Evolutionary conservation across 1,140 invertebrate species (phyloP), one percentile per base, ranked within the genome.

Genomic region (Lasaia peninsularis): DNA sequence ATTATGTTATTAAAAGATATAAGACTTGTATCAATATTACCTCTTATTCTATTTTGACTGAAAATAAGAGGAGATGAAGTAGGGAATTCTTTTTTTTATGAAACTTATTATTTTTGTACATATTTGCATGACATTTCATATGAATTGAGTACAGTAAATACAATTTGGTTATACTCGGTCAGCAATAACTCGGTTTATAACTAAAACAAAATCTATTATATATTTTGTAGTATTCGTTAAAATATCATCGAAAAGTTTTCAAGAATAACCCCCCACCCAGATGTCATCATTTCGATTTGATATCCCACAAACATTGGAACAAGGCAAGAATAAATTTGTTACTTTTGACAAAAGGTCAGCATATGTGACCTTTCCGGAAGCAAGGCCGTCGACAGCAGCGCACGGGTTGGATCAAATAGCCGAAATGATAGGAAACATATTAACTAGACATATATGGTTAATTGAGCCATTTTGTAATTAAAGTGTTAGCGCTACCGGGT

Each of bases 311-410:
- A 67, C 62, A 63, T 71, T 60, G 56, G 59, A 62, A 69, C 58
- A 62, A 71, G 69, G 64, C 67, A 57, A 71, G 77, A 75, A 77
- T 80, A 73, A 78, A 78, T 71, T 73, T 72, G 67, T 75, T 70
- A 60, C 63, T 54, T 61, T 55, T 58, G 52, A 44, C 40, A 24
- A 74, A 73, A 81, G 76, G 78, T 79, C 74, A 69, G 51, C 14
- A 50, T 35, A 58, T 52, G 31, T 63, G 76, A 81, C 78, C 76
- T 81, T 76, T 78, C 62, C 69, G 65, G 75, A 79, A 75, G 70
- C 78, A 66, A 81, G 78, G 78, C 51, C 71, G 8, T 14, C 11
- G 20, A 21, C 20, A 40, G 20, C 6, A 28, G 14, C 12, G 28
- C 28, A 37, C 52, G 35, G 14, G 37, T 55, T 37, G 24, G 52